Conservation (phyloP, 2,797 vertebrate genomes). For the Epinephelus awoara region DNA sequence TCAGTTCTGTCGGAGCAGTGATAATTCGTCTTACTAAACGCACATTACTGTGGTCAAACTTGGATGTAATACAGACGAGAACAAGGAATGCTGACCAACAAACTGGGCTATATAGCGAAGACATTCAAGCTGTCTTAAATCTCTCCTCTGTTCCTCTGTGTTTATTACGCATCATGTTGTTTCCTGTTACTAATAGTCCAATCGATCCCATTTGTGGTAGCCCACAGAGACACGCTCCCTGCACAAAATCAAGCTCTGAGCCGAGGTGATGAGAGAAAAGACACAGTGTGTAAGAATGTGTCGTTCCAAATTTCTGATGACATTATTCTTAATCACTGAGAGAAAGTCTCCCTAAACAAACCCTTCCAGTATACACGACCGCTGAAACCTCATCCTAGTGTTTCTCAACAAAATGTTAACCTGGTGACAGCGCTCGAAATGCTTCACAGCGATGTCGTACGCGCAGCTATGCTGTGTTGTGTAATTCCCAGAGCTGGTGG, state of each 20-base stretch:
- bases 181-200: conserved; percentile 62
- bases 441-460: conserved; percentile 22
- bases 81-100: conserved; percentile 20
- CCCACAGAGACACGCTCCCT: conserved; percentile 19
- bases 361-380: conserved; percentile 34
- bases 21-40: conserved; percentile 25
- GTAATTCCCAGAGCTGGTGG: conserved; percentile 33
- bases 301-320: conserved; percentile 55
- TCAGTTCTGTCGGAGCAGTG: conserved; percentile 5
- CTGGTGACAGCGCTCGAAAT: conserved; percentile 56
- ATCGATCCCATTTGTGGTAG: conserved; percentile 42
- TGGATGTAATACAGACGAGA: conserved; percentile 17
- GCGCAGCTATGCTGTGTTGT: conserved; percentile 29
- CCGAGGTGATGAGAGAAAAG: conserved; percentile 60
- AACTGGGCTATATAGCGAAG: conserved; percentile 8
- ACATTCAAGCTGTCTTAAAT: conserved; percentile 35
- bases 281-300: conserved; percentile 42
- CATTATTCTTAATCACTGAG: conserved; percentile 72
- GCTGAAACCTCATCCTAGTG: conserved; percentile 71
- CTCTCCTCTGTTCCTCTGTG: conserved; percentile 19
- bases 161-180: conserved; percentile 60
- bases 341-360: conserved; percentile 70
- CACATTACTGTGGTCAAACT: conserved; percentile 29
- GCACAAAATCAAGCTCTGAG: conserved; percentile 49
- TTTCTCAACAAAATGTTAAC: conserved; percentile 69